These are phyloP conservation scores for Macheiramphus alcinus DNA, from an alignment of 2,113 vertebrate species.

Conservation along the genomic window DNA sequence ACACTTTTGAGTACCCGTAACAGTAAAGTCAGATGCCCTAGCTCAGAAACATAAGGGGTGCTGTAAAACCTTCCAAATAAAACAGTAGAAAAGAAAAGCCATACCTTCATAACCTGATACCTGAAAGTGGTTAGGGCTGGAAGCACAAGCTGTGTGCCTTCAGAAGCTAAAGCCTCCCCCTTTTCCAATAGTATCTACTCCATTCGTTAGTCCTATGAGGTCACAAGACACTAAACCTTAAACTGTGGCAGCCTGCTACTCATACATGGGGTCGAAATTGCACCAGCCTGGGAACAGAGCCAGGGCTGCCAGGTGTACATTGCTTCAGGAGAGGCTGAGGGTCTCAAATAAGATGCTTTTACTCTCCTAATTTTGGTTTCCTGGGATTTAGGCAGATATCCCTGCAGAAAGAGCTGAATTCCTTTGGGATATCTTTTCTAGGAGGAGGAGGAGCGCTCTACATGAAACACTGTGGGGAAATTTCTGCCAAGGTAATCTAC, in stretches of 20 bases:
- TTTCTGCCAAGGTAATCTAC: neutral
- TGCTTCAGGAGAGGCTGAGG: neutral
- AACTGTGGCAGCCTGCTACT: neutral
- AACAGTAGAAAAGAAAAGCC: neutral
- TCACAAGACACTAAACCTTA: neutral
- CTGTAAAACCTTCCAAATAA: neutral
- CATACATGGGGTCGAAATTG: neutral
- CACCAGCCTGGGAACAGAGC: neutral
- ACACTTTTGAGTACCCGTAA: neutral
- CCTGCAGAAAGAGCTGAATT: neutral
- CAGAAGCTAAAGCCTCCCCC: neutral
- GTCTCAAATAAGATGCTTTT: neutral
- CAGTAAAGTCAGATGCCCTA: neutral
- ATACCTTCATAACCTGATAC: neutral
- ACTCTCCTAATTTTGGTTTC: neutral
- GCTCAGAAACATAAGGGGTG: neutral
- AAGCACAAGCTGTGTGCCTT: neutral
- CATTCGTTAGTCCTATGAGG: neutral
- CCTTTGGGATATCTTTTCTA: neutral
- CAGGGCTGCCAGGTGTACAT: neutral
- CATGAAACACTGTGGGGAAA: neutral
- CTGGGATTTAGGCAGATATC: neutral
- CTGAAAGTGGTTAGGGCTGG: neutral
- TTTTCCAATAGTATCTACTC: neutral
- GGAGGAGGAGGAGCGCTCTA: neutral